These are phyloP conservation scores for Thyatira batis DNA, from an alignment of 2,888 invertebrate genomes.

Conservation along the genomic window DNA sequence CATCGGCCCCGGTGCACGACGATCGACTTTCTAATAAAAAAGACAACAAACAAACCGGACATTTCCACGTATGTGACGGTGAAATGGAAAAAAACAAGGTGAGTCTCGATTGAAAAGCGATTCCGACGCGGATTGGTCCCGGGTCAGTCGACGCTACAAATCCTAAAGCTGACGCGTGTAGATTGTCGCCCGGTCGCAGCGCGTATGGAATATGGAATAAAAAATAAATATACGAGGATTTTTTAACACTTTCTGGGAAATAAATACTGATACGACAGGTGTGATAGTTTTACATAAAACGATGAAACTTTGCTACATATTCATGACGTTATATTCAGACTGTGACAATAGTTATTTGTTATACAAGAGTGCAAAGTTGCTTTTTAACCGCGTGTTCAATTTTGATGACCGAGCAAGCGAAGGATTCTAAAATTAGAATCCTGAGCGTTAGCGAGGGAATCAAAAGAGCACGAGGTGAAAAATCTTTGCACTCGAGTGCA, in stretches of 20 bases:
- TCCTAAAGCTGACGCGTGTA: not conserved
- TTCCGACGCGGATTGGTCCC: not conserved
- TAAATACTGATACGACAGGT: too few relatives aligned
- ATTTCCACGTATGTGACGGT: not conserved
- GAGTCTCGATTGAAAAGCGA: slow-evolving; percentile 1
- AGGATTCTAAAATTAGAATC: too few relatives aligned
- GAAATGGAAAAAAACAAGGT: not conserved
- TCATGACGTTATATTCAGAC: too few relatives aligned
- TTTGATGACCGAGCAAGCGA: too few relatives aligned
- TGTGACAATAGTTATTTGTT: too few relatives aligned
- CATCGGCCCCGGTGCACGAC: not conserved
- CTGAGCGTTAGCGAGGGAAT: too few relatives aligned
- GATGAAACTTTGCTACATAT: too few relatives aligned
- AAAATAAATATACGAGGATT: not conserved
- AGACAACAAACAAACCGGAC: not conserved
- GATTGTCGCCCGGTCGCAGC: not conserved
- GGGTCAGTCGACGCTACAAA: not conserved
- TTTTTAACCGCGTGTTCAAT: too few relatives aligned
- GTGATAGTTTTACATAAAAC: too few relatives aligned
- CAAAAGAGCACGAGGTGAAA: too few relatives aligned
- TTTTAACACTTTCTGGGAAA: not conserved
- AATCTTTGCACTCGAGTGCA: too few relatives aligned
- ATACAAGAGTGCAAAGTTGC: too few relatives aligned
- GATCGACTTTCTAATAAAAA: not conserved
- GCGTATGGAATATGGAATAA: not conserved